Evolutionary conservation across 2,797 vertebrate genomes (phyloP).

Genomic region (Sebastes iracundus): DNA sequence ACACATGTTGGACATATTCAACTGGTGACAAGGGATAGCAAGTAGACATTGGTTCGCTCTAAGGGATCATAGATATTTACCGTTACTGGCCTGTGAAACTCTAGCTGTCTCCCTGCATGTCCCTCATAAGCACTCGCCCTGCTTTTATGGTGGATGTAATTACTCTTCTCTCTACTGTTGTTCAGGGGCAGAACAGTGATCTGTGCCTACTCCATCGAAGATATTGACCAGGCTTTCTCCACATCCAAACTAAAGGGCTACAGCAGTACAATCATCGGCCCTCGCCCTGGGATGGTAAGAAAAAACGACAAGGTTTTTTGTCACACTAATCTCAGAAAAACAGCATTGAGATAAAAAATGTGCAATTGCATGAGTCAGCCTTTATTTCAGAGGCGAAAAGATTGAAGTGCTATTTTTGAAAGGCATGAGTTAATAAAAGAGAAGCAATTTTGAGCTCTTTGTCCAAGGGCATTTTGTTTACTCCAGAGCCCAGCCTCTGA

Average conservation of each 20-base stretch:
- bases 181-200: conserved; percentile 86
- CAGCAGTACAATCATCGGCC: conserved; percentile 63
- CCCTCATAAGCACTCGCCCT: not conserved
- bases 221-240: conserved; percentile 81
- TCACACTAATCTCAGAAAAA: not conserved
- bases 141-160: not conserved
- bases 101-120: not conserved
- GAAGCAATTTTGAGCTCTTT: conserved; percentile 27
- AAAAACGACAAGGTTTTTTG: not conserved
- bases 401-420: conserved; percentile 19
- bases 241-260: conserved; percentile 84
- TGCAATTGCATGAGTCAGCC: conserved; percentile 7
- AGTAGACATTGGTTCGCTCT: not conserved
- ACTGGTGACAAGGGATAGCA: too few species aligned
- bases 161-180: not conserved
- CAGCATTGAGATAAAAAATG: not conserved
- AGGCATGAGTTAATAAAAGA: conserved; percentile 14
- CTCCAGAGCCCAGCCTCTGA: not conserved
- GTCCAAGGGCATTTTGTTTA: conserved; percentile 20
- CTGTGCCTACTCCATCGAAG: conserved; percentile 86
- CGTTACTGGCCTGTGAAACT: not conserved
- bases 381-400: conserved; percentile 5
- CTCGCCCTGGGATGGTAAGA: conserved; percentile 83
- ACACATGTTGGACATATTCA: not conserved
- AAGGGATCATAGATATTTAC: not conserved